Percentiles rank a stretch among this genome's conserved stretches.
phyloP scores from a whole-genome alignment of 2,797 vertebrate genomes.

The Pseudochirops cupreus region DNA sequence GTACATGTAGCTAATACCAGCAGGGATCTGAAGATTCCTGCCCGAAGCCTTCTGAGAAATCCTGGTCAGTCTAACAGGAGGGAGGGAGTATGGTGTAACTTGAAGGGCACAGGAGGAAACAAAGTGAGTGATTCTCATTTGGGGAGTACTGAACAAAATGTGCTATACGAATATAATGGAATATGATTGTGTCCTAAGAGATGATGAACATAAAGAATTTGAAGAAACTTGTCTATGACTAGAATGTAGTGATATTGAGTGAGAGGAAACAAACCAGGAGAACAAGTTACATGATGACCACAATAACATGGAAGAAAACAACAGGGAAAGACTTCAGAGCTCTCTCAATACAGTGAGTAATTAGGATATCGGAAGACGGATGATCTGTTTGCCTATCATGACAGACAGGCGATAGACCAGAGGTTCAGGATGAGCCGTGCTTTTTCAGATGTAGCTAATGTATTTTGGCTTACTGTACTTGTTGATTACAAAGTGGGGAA shows the following conservation, averaged over 20 bases:
- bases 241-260: not conserved
- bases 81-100: not conserved
- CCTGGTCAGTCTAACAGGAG: not conserved
- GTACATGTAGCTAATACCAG: not conserved
- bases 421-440: not conserved
- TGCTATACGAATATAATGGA: not conserved
- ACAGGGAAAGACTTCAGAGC: not conserved
- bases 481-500: not conserved
- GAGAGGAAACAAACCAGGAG: not conserved
- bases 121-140: not conserved
- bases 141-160: not conserved
- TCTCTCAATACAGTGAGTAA: not conserved
- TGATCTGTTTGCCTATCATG: not conserved
- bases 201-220: not conserved
- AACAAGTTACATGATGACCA: not conserved
- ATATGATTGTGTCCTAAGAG: not conserved
- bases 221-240: not conserved
- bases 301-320: not conserved
- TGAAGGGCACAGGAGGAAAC: not conserved
- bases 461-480: not conserved
- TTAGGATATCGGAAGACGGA: not conserved
- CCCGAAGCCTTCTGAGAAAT: not conserved
- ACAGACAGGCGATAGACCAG: too few species aligned
- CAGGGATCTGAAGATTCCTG: not conserved
- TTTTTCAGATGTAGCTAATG: not conserved